Percentiles rank a stretch among this genome's conserved stretches.
Conservation (phyloP, 2,888 invertebrate genomes). For the Taphrorychus bicolor region DNA sequence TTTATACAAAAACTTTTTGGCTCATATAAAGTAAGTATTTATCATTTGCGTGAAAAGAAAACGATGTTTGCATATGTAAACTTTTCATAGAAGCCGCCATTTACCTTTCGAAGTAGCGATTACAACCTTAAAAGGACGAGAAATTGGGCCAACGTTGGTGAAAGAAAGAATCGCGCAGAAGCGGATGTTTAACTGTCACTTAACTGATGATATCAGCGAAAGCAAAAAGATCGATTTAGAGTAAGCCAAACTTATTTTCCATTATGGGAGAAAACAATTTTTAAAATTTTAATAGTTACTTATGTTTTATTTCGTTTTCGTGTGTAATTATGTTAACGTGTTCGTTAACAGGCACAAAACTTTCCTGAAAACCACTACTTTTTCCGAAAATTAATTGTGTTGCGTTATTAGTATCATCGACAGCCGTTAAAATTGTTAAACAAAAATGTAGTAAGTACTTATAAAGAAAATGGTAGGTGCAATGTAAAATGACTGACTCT, state of each 20-base stretch:
- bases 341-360: too few relatives aligned
- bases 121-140: conserved; percentile 28
- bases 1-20: conserved; percentile 40
- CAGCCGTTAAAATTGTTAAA: too few relatives aligned
- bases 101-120: conserved; percentile 39
- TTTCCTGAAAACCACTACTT: too few relatives aligned
- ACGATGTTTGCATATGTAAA: too few relatives aligned
- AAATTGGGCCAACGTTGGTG: conserved; percentile 40
- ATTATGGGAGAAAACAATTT: neutral
- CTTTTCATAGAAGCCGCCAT: too few relatives aligned
- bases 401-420: too few relatives aligned
- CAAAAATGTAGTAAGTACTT: too few relatives aligned
- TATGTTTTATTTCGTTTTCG: too few relatives aligned
- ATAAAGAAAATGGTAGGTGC: too few relatives aligned
- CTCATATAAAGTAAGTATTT: conserved; percentile 40
- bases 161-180: conserved; percentile 39
- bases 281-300: neutral
- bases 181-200: conserved; percentile 27
- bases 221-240: neutral
- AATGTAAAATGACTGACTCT: neutral
- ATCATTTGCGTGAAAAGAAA: neutral
- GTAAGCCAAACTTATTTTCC: too few relatives aligned
- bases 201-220: conserved; percentile 22
- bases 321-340: too few relatives aligned
- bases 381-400: too few relatives aligned